Conservation (phyloP, 2,888 invertebrate genomes). For the Drosophila dives region DNA sequence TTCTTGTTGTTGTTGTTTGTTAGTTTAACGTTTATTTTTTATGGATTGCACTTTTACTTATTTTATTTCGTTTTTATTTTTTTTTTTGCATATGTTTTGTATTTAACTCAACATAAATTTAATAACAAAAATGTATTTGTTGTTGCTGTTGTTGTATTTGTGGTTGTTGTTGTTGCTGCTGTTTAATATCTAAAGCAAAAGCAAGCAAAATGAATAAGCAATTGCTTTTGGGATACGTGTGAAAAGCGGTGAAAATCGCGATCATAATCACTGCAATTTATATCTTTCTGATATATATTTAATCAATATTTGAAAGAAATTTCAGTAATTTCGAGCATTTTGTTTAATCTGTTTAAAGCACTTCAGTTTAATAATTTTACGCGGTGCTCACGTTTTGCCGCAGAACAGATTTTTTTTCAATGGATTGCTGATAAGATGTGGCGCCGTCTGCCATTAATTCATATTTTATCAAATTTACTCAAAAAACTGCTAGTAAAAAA, state of each 20-base stretch:
- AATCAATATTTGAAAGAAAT: constrained; percentile 39
- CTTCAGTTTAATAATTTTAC: constrained; percentile 29
- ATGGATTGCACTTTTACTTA: constrained; percentile 76
- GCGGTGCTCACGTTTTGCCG: constrained; percentile 41
- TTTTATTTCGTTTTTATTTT: constrained; percentile 24
- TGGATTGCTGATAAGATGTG: constrained; percentile 48
- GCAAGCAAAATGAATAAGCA: constrained; percentile 36
- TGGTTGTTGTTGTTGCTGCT: constrained; percentile 42
- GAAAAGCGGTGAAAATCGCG: constrained; percentile 38
- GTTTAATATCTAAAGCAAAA: constrained; percentile 69
- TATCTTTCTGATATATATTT: constrained; percentile 42
- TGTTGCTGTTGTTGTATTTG: constrained; percentile 53
- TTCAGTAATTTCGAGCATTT: constrained; percentile 16
- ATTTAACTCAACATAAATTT: constrained; percentile 80
- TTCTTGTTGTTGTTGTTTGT: constrained; percentile 45
- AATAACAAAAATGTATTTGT: constrained; percentile 74
- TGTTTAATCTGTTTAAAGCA: constrained; percentile 9
- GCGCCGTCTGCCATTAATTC: constrained; percentile 27
- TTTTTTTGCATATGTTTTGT: constrained; percentile 37
- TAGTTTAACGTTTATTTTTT: constrained; percentile 44
- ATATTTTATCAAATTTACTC: constrained; percentile 41
- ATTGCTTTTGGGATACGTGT: constrained; percentile 44
- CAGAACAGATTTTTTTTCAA: constrained; percentile 38
- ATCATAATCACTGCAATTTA: constrained; percentile 42
- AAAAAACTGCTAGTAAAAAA: neutral